Evolutionary conservation across 2,113 vertebrate species (phyloP), one percentile per base, ranked within the genome.

Genomic region (Salvator merianae): DNA sequence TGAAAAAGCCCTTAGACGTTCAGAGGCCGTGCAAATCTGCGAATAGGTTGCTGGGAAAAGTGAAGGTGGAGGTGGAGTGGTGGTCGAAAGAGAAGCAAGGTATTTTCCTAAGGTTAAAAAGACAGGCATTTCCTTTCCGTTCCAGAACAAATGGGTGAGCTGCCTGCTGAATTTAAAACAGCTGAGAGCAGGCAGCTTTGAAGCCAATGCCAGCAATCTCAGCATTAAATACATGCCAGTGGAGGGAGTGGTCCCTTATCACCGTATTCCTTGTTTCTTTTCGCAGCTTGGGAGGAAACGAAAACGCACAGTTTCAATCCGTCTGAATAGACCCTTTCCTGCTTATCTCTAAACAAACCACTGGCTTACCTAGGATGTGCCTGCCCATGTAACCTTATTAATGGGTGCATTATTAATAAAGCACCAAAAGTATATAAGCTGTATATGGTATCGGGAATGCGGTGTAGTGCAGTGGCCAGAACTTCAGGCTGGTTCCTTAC

Each of bases 201-300:
- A 85, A 92, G 82, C 40, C 65, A 4, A 26, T 75, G 71, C 82
- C 91, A 91, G 89, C 38, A 8, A 70, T 77, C 86, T 77, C 3
- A 0, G 34, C 68, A 78, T 34, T 63, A 16, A 0, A 9, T 2
- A 65, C 0, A 0, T 82, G 63, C 77, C 1, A 1, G n/a, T 14
- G 50, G n/a, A 91, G 36, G 68, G 28, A 81, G 73, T 50, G 81
- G 79, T 82, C 2, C 4, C 55, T 59, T 59, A 59, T 59, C 55
- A 20, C 72, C 32, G 79, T 6, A 77, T 4, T 47, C 71, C 85
- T 55, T 0, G 0, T 75, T 65, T 83, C 78, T 69, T 72, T 87
- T 69, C 0, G 0, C 0, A 0, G 24, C 13, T 68, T 71, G 38
- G 47, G 53, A 6, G 0, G 2, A 24, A 68, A 4, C 3, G 12